Base-by-base conservation (phyloP, 1,140 invertebrate species). In the Pectinophora gossypiella region DNA sequence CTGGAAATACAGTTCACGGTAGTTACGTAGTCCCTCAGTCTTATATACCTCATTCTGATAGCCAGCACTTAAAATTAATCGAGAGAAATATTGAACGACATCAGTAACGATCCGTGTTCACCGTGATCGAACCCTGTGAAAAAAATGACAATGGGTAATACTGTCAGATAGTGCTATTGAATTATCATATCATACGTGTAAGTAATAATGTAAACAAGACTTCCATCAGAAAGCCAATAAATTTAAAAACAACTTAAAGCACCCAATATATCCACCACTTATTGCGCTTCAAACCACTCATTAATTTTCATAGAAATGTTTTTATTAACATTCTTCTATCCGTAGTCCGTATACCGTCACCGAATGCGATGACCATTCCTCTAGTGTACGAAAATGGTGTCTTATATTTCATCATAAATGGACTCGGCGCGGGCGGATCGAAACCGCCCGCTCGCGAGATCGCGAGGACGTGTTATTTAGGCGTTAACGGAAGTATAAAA, bases 1-100 rank as follows among this genome's bases (percentile, higher is more conserved):
- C 72, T 79, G 76, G 74, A 80, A 82, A 81, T 79, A 81, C 77
- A 77, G 72, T 78, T 80, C 72, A 78, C 74, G 72, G 81, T 66
- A 76, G 66, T 82, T 85, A 80, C 83, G 74, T 84, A 84, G 70
- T 78, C 68, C 74, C 70, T 84, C 83, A 86, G 80, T 85, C 81
- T 85, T 85, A 80, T 83, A 73, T 63, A 76, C 72, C 71, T 76
- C 64, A 72, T 76, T 60, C 68, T 72, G 70, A 68, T 68, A 57
- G 72, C 66, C 76, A 72, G 79, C 63, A 72, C 69, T 59, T 72
- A 68, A 43, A 53, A 21, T 46, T 59, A 45, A 36, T 56, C 50
- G 19, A 44, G 18, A 21, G 20, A n/a, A 20, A 19, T 19, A 19
- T 44, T 44, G 22, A 47, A 45, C 19, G 2, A 21, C 45, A 12